Evolutionary conservation across 2,888 invertebrate genomes (phyloP).

Genomic region (Terebella lapidaria): DNA sequence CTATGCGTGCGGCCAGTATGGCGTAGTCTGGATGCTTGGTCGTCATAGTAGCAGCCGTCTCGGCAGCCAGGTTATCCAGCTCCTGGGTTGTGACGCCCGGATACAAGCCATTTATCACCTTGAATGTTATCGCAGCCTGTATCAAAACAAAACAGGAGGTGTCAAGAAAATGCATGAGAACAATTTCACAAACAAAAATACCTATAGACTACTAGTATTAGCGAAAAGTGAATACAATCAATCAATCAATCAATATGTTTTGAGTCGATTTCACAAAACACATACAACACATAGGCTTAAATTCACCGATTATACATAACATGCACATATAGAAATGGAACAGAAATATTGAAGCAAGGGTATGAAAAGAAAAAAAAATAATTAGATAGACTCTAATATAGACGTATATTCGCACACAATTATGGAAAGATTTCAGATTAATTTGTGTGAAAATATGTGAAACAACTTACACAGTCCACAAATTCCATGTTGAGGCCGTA

Average conservation of each 20-base stretch:
- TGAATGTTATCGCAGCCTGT: slow-evolving; percentile 57
- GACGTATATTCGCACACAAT: not conserved
- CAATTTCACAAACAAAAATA: no score
- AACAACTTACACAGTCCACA: slow-evolving; percentile 76
- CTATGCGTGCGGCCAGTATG: slow-evolving; percentile 69
- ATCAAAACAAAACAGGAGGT: slow-evolving; percentile 7
- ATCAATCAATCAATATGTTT: not conserved
- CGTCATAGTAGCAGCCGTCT: slow-evolving; percentile 97
- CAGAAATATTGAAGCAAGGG: no score
- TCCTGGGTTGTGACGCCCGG: slow-evolving; percentile 95
- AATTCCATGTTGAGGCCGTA: slow-evolving; percentile 94
- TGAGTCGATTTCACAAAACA: no score
- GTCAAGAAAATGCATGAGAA: no score
- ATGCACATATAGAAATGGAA: no score
- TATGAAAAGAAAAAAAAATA: no score
- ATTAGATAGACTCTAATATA: not conserved
- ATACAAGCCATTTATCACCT: slow-evolving; percentile 92
- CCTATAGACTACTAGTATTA: no score
- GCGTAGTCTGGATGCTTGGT: slow-evolving; percentile 96
- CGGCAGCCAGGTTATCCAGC: slow-evolving; percentile 94
- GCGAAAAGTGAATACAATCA: no score
- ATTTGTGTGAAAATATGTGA: not conserved
- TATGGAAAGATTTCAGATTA: not conserved
- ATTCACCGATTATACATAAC: no score
- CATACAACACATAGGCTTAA: no score